These are phyloP conservation scores for Oligia strigilis DNA, from an alignment of 2,888 invertebrate species.

Conservation along the genomic window DNA sequence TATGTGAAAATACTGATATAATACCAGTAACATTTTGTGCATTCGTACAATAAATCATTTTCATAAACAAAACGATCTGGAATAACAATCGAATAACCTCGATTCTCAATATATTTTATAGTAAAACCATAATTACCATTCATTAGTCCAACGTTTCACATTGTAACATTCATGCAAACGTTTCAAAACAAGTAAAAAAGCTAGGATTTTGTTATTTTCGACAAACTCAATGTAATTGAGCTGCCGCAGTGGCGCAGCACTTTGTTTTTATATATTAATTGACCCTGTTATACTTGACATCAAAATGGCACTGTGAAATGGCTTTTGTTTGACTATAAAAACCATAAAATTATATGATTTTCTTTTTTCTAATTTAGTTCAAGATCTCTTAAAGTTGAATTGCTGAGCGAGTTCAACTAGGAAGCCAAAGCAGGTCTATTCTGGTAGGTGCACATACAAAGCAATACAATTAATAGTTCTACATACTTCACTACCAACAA, in stretches of 20 bases:
- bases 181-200: slow-evolving; percentile 48
- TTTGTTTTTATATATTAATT: slow-evolving; percentile 59
- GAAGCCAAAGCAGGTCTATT: neutral
- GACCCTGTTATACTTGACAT: slow-evolving; percentile 62
- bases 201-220: slow-evolving; percentile 16
- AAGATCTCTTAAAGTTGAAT: neutral
- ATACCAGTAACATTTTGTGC: slow-evolving; percentile 46
- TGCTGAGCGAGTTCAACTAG: neutral
- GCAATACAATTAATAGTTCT: slow-evolving; percentile 31
- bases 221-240: slow-evolving; percentile 33
- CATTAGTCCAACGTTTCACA: slow-evolving; percentile 21
- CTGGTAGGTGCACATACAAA: slow-evolving; percentile 6
- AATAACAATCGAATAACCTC: slow-evolving; percentile 20
- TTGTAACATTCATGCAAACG: slow-evolving; percentile 30
- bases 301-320: slow-evolving; percentile 57
- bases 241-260: slow-evolving; percentile 28
- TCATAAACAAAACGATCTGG: slow-evolving; percentile 20
- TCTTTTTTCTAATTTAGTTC: slow-evolving; percentile 1
- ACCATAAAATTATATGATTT: slow-evolving; percentile 22
- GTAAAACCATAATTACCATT: slow-evolving; percentile 25
- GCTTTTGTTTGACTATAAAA: slow-evolving; percentile 62
- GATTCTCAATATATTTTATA: slow-evolving; percentile 22
- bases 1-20: slow-evolving; percentile 20
- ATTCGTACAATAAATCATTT: slow-evolving; percentile 24
- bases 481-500: slow-evolving; percentile 1